Conservation (phyloP, 2,113 vertebrate genomes). For the Grus americana region DNA sequence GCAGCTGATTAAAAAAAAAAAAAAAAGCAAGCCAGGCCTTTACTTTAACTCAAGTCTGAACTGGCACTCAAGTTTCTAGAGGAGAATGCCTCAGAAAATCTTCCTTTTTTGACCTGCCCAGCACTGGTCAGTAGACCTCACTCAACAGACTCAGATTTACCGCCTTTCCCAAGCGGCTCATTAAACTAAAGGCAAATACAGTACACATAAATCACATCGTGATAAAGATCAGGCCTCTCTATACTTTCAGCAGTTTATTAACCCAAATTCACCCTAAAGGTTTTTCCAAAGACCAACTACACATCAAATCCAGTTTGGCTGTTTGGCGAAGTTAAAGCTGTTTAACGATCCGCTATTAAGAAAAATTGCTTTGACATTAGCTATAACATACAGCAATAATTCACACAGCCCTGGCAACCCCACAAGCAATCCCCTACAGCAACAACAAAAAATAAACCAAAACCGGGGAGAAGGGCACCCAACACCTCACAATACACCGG, state of each 20-base stretch:
- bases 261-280: neutral
- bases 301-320: neutral
- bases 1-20: neutral
- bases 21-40: neutral
- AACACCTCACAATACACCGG: no score
- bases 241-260: neutral
- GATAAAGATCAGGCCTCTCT: neutral
- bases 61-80: neutral
- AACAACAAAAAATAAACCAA: neutral
- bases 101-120: no score
- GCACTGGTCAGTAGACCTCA: rapidly evolving
- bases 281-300: neutral
- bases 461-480: rapidly evolving
- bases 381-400: neutral
- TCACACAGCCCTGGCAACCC: neutral
- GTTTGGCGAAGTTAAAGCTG: neutral
- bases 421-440: neutral
- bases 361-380: rapidly evolving
- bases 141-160: neutral
- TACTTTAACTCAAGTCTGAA: neutral
- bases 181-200: neutral
- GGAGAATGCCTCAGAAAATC: neutral
- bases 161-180: neutral
- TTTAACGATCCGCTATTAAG: neutral
- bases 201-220: rapidly evolving